Conservation (phyloP, 1,140 invertebrate species). For the Myzus persicae region DNA sequence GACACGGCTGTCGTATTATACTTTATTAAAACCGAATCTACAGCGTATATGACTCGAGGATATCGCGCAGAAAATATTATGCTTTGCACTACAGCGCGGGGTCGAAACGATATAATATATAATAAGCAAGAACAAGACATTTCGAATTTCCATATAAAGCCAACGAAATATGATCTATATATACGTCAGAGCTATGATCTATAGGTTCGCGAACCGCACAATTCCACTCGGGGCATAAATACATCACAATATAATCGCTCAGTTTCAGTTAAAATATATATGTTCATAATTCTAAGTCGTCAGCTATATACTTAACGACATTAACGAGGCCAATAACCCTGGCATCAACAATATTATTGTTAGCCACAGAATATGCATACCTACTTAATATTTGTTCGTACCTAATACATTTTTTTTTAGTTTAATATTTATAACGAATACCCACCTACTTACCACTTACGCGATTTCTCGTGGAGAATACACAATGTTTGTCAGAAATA, state of each 20-base stretch:
- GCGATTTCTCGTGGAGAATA: background rate
- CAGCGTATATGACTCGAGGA: background rate
- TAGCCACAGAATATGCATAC: background rate
- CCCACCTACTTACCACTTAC: background rate
- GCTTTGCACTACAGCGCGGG: background rate
- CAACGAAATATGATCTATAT: constrained; percentile 27
- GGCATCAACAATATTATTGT: background rate
- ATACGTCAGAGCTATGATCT: background rate
- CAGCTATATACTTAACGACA: background rate
- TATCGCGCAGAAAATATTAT: background rate
- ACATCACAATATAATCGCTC: constrained; percentile 10
- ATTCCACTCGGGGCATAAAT: background rate
- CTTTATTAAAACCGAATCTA: background rate
- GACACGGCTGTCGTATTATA: background rate
- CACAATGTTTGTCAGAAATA: background rate
- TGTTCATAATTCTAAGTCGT: background rate
- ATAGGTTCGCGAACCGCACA: background rate
- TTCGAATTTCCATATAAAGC: background rate
- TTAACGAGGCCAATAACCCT: background rate
- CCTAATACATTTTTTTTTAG: background rate
- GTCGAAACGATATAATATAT: background rate
- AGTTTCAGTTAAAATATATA: background rate
- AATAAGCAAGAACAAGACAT: background rate
- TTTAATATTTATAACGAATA: background rate
- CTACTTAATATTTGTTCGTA: background rate